phyloP scores from a whole-genome alignment of 2,888 invertebrate genomes.

The Drosophila birchii region DNA sequence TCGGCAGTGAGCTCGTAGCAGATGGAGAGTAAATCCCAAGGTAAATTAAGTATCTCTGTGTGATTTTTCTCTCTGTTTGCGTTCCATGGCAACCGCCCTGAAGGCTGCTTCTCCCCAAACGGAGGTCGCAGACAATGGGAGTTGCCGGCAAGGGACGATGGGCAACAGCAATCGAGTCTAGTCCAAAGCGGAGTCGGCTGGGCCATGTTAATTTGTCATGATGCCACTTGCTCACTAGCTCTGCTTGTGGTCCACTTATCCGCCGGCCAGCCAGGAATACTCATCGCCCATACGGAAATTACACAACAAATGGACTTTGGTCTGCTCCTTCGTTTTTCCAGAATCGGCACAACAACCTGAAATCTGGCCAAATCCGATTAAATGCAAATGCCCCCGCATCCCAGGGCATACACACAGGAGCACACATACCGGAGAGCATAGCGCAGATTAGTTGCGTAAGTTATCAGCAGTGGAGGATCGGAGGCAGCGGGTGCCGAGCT shows the following conservation, averaged over 20 bases:
- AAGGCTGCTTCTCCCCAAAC: conserved; percentile 7
- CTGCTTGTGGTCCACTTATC: conserved; percentile 44
- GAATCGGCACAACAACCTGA: conserved; percentile 70
- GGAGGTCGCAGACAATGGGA: conserved; percentile 9
- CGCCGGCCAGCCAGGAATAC: conserved; percentile 12
- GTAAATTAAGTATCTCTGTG: conserved; percentile 9
- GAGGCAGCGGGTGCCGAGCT: background rate
- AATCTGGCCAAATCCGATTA: conserved; percentile 80
- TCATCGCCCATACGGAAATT: conserved; percentile 48
- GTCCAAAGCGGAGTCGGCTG: conserved; percentile 49
- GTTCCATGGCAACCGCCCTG: conserved; percentile 7
- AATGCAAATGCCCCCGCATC: conserved; percentile 66
- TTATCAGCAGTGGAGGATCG: conserved; percentile 57
- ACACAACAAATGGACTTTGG: conserved; percentile 71
- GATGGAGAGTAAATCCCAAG: background rate
- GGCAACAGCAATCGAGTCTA: conserved; percentile 44
- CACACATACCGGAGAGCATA: conserved; percentile 17
- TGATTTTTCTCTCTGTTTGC: conserved; percentile 9
- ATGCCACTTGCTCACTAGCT: conserved; percentile 53
- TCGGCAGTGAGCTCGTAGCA: background rate
- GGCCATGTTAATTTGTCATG: conserved; percentile 78
- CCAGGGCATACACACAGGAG: conserved; percentile 11
- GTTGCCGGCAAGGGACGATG: conserved; percentile 37
- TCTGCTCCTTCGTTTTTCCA: conserved; percentile 43
- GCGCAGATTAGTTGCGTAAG: conserved; percentile 76